phyloP scores from a whole-genome alignment of 2,888 invertebrate genomes.

The Drosophila stalkeri region DNA sequence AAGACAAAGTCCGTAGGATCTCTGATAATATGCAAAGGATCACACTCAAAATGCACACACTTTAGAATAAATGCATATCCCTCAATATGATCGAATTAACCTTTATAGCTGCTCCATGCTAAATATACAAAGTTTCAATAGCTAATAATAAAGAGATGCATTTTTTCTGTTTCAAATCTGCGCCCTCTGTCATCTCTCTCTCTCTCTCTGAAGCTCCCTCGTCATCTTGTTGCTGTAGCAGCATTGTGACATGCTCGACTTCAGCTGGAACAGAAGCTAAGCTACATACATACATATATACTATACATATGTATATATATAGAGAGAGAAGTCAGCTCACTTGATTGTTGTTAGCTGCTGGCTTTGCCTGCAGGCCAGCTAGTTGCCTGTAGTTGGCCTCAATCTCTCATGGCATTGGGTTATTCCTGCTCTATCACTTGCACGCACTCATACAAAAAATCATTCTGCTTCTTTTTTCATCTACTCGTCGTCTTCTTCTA shows the following conservation, averaged over 20 bases:
- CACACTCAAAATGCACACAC: too few relatives aligned
- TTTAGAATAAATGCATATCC: too few relatives aligned
- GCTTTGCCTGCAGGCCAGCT: slow-evolving; percentile 20
- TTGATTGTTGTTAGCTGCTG: slow-evolving; percentile 21
- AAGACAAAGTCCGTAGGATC: neutral
- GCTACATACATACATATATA: neutral
- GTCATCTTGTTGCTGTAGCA: neutral
- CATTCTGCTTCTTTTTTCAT: slow-evolving; percentile 25
- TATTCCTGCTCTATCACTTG: slow-evolving; percentile 61
- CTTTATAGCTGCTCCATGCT: too few relatives aligned
- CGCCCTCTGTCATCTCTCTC: neutral
- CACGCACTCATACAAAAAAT: slow-evolving; percentile 58
- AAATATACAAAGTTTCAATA: neutral
- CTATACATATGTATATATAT: neutral
- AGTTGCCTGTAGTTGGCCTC: neutral
- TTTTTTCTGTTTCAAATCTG: neutral
- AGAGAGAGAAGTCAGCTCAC: slow-evolving; percentile 16
- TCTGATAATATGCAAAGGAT: neutral
- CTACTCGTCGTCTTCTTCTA: neutral
- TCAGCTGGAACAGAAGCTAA: neutral
- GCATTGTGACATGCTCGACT: slow-evolving; percentile 16
- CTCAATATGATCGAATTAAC: too few relatives aligned
- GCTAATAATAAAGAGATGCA: neutral
- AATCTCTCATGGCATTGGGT: slow-evolving; percentile 5
- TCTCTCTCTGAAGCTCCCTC: neutral